Percentiles rank a stretch among this genome's conserved stretches.
Conservation (phyloP, 2,113 vertebrate species). For the Planiliza haematocheilus region DNA sequence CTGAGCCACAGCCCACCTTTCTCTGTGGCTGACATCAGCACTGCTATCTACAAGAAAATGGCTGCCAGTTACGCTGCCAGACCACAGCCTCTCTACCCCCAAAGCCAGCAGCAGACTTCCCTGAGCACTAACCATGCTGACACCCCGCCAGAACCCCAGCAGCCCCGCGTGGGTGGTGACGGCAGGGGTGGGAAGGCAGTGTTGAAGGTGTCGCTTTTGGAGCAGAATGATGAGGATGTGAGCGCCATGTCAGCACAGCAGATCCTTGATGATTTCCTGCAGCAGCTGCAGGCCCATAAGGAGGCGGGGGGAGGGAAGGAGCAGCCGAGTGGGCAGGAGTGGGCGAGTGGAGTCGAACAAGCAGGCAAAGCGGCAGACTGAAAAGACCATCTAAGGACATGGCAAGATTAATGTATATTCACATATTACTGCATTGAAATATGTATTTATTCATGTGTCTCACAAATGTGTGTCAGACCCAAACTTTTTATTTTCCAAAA, state of each 20-base stretch:
- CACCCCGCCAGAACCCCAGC: constrained; percentile 23
- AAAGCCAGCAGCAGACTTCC: constrained; percentile 32
- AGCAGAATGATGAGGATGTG: constrained; percentile 42
- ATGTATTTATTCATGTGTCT: constrained; percentile 14
- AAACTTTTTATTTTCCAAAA: not conserved
- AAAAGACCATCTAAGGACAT: constrained; percentile 26
- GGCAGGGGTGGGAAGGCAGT: constrained; percentile 35
- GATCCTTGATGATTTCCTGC: constrained; percentile 80
- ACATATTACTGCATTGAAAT: not conserved
- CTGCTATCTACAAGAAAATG: constrained; percentile 69
- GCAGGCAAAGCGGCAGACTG: constrained; percentile 43
- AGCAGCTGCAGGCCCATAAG: constrained; percentile 66
- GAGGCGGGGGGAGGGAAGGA: constrained; percentile 41
- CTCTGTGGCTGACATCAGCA: constrained; percentile 66
- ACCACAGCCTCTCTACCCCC: constrained; percentile 48
- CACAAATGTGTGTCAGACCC: constrained; percentile 6
- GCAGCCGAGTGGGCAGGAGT: constrained; percentile 46
- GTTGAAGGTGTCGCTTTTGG: constrained; percentile 37
- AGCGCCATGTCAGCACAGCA: constrained; percentile 76
- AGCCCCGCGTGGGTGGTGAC: constrained; percentile 30
- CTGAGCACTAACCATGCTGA: constrained; percentile 32
- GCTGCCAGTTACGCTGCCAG: constrained; percentile 54
- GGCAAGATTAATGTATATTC: not conserved
- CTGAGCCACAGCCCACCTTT: constrained; percentile 51
- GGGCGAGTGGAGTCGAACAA: constrained; percentile 22